A percentile compares a stretch with the other conserved stretches of the same genome.
Evolutionary conservation across 2,113 vertebrate genomes (phyloP).

Genomic region (Corydoras maculifer): DNA sequence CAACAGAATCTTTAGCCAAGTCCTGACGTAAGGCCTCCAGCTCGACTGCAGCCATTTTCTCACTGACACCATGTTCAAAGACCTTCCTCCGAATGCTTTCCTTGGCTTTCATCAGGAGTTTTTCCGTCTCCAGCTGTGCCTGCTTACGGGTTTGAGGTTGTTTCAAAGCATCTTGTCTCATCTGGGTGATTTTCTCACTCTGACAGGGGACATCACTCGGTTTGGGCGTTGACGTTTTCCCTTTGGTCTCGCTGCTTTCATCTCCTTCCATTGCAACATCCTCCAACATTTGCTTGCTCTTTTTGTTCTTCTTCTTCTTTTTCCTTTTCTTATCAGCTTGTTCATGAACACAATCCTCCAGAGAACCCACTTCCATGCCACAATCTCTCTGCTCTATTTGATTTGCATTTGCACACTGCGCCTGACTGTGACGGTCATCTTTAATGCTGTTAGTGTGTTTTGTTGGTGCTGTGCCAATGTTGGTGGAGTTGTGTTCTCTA

Average conservation of each 20-base stretch:
- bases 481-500: too few species aligned
- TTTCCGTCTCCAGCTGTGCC: constrained; percentile 52
- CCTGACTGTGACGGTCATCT: neutral
- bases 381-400: neutral
- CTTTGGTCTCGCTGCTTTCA: constrained; percentile 16
- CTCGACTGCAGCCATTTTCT: constrained; percentile 61
- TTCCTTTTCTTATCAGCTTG: constrained; percentile 53
- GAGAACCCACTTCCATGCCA: constrained; percentile 9
- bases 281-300: constrained; percentile 44
- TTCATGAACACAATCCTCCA: neutral
- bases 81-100: constrained; percentile 66
- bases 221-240: constrained; percentile 27
- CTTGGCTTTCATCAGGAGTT: constrained; percentile 63
- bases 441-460: too few species aligned
- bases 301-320: constrained; percentile 61
- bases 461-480: too few species aligned
- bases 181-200: constrained; percentile 21
- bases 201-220: constrained; percentile 5
- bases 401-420: neutral
- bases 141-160: constrained; percentile 46
- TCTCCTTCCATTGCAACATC: constrained; percentile 7
- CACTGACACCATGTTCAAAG: constrained; percentile 60
- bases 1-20: constrained; percentile 42
- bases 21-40: constrained; percentile 56
- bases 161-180: constrained; percentile 36